These are phyloP conservation scores for Elymnias hypermnestra DNA, from an alignment of 1,140 invertebrate species.

Conservation along the genomic window DNA sequence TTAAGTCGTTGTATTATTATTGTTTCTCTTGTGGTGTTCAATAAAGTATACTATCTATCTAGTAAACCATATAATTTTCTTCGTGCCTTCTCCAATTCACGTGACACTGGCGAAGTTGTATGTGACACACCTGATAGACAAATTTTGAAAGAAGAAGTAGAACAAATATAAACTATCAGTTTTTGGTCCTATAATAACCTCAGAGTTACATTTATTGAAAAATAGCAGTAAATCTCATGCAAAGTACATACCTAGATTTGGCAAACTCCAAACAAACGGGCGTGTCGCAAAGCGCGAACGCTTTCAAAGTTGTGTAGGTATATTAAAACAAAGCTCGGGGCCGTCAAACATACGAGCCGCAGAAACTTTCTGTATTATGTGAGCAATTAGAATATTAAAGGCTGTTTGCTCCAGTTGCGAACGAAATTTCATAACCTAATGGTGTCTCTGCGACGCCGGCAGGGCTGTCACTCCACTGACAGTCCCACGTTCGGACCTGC, in stretches of 20 bases:
- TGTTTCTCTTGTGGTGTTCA: too few relatives aligned
- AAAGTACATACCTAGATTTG: background rate
- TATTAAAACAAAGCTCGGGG: slow-evolving; percentile 24
- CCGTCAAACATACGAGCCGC: slow-evolving; percentile 22
- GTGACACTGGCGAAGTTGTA: too few relatives aligned
- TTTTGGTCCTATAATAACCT: too few relatives aligned
- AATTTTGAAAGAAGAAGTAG: too few relatives aligned
- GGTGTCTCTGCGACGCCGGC: slow-evolving; percentile 18
- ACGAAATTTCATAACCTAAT: slow-evolving; percentile 35
- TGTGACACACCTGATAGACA: too few relatives aligned
- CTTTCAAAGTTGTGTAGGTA: slow-evolving; percentile 13
- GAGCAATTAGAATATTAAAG: slow-evolving; percentile 46
- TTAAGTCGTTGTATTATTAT: too few relatives aligned
- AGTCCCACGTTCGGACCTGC: background rate
- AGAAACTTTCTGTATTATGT: slow-evolving; percentile 34
- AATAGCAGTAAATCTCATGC: too few relatives aligned
- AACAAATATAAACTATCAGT: too few relatives aligned
- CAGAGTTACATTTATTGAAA: too few relatives aligned
- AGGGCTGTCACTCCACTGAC: background rate
- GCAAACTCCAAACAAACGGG: background rate
- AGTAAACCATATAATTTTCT: too few relatives aligned
- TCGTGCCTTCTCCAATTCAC: too few relatives aligned
- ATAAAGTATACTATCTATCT: too few relatives aligned
- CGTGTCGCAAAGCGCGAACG: background rate
- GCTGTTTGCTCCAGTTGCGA: slow-evolving; percentile 31